phyloP scores from a whole-genome alignment of 2,888 invertebrate genomes.

The Prosapia bicincta region DNA sequence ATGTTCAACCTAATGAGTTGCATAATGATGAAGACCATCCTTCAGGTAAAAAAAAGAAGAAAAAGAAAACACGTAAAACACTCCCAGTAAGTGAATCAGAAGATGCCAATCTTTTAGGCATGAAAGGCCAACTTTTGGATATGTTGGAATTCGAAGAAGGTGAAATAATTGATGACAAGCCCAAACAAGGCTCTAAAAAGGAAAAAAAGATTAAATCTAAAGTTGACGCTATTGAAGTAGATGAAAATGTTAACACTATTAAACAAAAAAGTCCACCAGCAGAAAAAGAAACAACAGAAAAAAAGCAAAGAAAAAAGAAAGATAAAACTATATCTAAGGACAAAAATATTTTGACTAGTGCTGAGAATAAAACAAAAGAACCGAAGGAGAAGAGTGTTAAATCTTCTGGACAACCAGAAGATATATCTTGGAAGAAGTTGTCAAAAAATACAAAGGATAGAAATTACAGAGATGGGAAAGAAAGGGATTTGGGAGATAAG shows the following conservation, averaged over 20 bases:
- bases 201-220: constrained; percentile 39
- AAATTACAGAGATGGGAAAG: constrained; percentile 67
- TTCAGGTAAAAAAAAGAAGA: constrained; percentile 16
- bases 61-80: constrained; percentile 42
- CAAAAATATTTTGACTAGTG: constrained; percentile 26
- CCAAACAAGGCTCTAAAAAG: constrained; percentile 26
- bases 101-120: constrained; percentile 39
- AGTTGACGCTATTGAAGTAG: constrained; percentile 53
- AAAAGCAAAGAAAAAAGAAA: constrained; percentile 39
- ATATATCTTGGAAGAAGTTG: constrained; percentile 66
- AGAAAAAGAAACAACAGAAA: constrained; percentile 38
- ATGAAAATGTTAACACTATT: constrained; percentile 46
- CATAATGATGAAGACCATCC: constrained; percentile 15
- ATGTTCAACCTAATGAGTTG: constrained; percentile 31
- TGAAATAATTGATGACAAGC: constrained; percentile 45
- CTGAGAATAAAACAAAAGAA: constrained; percentile 36
- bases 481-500: constrained; percentile 44
- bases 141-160: constrained; percentile 45
- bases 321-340: constrained; percentile 42
- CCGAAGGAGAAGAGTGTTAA: constrained; percentile 25
- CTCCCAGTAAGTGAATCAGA: constrained; percentile 48
- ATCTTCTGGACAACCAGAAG: constrained; percentile 31
- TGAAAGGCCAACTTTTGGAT: constrained; percentile 10
- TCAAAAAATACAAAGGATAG: constrained; percentile 73
- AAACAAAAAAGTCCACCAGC: constrained; percentile 31